Conservation (phyloP, 2,888 invertebrate genomes). For the Diaprepes abbreviatus region DNA sequence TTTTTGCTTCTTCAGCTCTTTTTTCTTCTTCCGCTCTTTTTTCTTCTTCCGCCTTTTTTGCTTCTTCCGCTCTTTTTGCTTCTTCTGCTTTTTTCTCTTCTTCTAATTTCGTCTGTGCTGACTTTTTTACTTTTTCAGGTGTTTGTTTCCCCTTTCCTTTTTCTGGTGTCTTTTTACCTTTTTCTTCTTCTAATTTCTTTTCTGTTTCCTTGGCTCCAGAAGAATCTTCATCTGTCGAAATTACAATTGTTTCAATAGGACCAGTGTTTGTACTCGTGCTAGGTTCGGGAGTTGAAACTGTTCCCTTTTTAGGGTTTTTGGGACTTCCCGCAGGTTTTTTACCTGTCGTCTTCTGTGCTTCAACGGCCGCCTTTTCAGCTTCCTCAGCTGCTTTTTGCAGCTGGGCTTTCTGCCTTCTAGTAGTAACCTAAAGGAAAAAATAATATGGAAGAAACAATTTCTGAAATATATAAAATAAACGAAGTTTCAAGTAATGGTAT, state of each 20-base stretch:
- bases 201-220: neutral
- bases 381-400: constrained; percentile 18
- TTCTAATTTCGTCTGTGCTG: constrained; percentile 1
- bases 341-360: neutral
- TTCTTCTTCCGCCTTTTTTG: constrained; percentile 8
- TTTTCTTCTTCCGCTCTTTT: neutral
- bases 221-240: neutral
- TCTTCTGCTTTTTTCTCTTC: constrained; percentile 6
- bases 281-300: neutral
- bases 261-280: neutral
- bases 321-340: constrained; percentile 3
- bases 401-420: constrained; percentile 36
- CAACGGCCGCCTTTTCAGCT: neutral
- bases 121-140: constrained; percentile 1
- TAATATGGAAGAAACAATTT: too few species aligned
- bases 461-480: neutral
- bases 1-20: constrained; percentile 17
- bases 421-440: constrained; percentile 28
- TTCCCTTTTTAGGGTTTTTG: neutral
- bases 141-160: constrained; percentile 1
- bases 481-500: too few species aligned
- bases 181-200: neutral
- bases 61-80: constrained; percentile 4
- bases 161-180: neutral
- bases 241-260: neutral